Conservation (phyloP, 2,113 vertebrate species). For the Galbula dea region DNA sequence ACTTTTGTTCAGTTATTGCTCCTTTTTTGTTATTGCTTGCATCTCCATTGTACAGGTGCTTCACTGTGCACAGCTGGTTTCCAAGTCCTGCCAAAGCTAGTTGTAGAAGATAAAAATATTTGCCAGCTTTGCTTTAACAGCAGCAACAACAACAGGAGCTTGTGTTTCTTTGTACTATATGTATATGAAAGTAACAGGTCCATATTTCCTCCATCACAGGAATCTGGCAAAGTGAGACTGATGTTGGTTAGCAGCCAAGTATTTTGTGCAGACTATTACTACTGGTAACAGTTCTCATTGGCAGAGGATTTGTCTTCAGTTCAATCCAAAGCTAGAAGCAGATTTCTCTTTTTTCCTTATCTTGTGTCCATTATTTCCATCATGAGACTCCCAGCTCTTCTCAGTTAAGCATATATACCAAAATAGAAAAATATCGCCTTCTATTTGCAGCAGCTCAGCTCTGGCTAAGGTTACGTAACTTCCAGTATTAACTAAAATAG, state of each 20-base stretch:
- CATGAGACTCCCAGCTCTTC: background rate
- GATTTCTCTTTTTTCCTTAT: background rate
- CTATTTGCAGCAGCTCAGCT: background rate
- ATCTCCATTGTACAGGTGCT: constrained; percentile 34
- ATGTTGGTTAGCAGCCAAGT: constrained; percentile 26
- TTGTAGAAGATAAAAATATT: constrained; percentile 67
- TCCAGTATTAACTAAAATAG: background rate
- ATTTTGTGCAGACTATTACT: constrained; percentile 13
- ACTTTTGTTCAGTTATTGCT: background rate
- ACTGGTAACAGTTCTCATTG: constrained; percentile 24
- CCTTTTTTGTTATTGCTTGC: background rate
- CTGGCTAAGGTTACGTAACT: background rate
- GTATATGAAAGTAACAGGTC: background rate
- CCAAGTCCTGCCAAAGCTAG: constrained; percentile 23
- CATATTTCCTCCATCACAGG: background rate
- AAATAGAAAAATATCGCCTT: background rate
- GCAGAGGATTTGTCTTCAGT: constrained; percentile 25
- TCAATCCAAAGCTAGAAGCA: constrained; percentile 6
- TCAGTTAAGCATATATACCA: background rate
- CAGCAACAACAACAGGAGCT: background rate
- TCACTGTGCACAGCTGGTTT: background rate
- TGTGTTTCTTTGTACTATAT: constrained; percentile 44
- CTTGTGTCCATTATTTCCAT: background rate
- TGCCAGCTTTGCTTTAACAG: constrained; percentile 26
- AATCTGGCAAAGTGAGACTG: constrained; percentile 29